Conservation (phyloP, 2,888 invertebrate species). For the Napeogenes inachia region DNA sequence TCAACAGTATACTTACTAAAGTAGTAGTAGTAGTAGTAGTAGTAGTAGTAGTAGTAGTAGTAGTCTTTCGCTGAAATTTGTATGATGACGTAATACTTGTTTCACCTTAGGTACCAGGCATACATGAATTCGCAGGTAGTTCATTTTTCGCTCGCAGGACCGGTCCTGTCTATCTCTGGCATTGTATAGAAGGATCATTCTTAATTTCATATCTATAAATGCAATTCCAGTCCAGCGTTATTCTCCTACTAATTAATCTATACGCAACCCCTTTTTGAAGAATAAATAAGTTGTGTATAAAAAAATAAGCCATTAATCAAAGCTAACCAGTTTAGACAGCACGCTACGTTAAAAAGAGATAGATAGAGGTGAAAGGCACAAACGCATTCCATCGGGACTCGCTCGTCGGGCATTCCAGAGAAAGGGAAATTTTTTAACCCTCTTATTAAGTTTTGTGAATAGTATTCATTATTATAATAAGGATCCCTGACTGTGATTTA, state of each 20-base stretch:
- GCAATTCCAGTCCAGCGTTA: slow-evolving; percentile 3
- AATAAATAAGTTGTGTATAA: slow-evolving; percentile 36
- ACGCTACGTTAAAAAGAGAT: slow-evolving; percentile 38
- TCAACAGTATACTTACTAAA: no score
- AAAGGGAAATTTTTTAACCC: slow-evolving; percentile 61
- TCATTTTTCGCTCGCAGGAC: background rate
- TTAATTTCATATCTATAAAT: slow-evolving; percentile 1
- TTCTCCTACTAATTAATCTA: slow-evolving; percentile 48
- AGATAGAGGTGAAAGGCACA: slow-evolving; percentile 50
- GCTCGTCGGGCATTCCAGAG: slow-evolving; percentile 49
- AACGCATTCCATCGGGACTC: slow-evolving; percentile 59
- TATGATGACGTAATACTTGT: slow-evolving; percentile 50
- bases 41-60: no score
- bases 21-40: no score
- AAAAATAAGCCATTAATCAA: slow-evolving; percentile 61
- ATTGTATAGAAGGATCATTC: no score
- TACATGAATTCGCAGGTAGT: slow-evolving; percentile 33
- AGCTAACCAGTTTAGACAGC: slow-evolving; percentile 55
- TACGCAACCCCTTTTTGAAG: slow-evolving; percentile 40
- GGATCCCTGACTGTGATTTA: slow-evolving; percentile 44
- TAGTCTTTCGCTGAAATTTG: background rate
- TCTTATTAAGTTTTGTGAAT: slow-evolving; percentile 50
- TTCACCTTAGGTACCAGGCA: slow-evolving; percentile 49
- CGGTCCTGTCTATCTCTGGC: background rate
- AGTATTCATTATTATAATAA: slow-evolving; percentile 46